A percentile compares a stretch with the other conserved stretches of the same genome.
Evolutionary conservation across 1,140 invertebrate genomes (phyloP).

Genomic region (Hydropsyche tenuis): DNA sequence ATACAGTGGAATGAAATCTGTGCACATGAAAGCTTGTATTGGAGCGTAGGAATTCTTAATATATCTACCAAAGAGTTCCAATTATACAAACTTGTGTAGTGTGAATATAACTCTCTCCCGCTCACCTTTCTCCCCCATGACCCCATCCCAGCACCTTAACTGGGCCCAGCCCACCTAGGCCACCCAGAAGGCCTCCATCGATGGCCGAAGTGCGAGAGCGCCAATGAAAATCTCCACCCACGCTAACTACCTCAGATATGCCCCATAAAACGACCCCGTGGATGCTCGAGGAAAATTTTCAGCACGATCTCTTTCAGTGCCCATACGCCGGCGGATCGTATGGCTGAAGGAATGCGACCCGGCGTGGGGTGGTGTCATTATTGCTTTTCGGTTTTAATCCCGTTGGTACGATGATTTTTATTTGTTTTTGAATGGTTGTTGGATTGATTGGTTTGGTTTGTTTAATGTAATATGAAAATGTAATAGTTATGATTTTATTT

Average conservation of each 20-base stretch:
- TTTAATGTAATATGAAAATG: no score
- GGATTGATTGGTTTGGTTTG: no score
- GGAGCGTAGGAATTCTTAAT: slow-evolving; percentile 51
- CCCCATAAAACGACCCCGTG: slow-evolving; percentile 21
- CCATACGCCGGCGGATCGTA: background rate
- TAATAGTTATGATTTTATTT: no score
- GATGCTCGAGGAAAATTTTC: slow-evolving; percentile 21
- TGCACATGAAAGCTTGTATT: slow-evolving; percentile 52
- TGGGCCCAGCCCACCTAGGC: no score
- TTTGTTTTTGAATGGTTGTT: no score
- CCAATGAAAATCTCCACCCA: slow-evolving; percentile 35
- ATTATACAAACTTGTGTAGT: slow-evolving; percentile 51
- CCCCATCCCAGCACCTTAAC: no score
- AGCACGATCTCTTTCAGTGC: background rate
- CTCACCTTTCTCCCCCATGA: background rate
- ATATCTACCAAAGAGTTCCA: slow-evolving; percentile 50
- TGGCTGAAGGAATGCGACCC: no score
- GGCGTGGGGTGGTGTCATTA: background rate
- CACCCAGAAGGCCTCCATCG: no score
- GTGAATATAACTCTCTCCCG: slow-evolving; percentile 40
- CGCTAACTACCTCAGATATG: slow-evolving; percentile 26
- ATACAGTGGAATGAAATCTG: slow-evolving; percentile 51
- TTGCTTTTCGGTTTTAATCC: slow-evolving; percentile 14
- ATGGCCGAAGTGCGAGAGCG: background rate
- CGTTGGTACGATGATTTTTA: no score